Evolutionary conservation across 2,888 invertebrate species (phyloP).

Genomic region (Axea sp.): DNA sequence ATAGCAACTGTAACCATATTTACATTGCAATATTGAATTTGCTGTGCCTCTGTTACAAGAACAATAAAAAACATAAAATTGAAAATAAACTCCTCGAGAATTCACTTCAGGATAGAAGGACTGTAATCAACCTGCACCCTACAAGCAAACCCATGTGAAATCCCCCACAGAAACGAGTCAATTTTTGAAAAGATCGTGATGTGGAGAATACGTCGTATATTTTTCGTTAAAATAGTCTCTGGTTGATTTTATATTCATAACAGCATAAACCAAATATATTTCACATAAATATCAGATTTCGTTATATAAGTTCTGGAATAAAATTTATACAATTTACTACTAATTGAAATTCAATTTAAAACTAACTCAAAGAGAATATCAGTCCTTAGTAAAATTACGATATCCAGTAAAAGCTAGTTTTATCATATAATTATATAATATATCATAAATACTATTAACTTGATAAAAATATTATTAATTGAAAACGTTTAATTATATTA

Average conservation of each 20-base stretch:
- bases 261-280: constrained; percentile 17
- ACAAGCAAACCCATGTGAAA: constrained; percentile 59
- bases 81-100: constrained; percentile 65
- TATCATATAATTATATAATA: too few relatives aligned
- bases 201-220: constrained; percentile 10
- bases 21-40: constrained; percentile 39
- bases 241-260: constrained; percentile 45
- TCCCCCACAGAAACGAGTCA: constrained; percentile 57
- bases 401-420: too few relatives aligned
- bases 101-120: constrained; percentile 69
- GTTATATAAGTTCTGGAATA: neutral
- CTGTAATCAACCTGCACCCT: constrained; percentile 70
- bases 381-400: too few relatives aligned
- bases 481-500: too few relatives aligned
- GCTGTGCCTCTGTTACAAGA: constrained; percentile 30
- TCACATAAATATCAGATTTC: constrained; percentile 17
- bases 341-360: too few relatives aligned
- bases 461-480: too few relatives aligned
- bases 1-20: constrained; percentile 18
- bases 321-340: neutral
- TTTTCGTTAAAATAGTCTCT: constrained; percentile 33
- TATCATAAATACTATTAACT: too few relatives aligned
- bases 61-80: constrained; percentile 57
- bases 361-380: too few relatives aligned
- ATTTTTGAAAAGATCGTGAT: constrained; percentile 53